A percentile compares a stretch with the other conserved stretches of the same genome.
These are phyloP conservation scores for Temnothorax rugatulus DNA, from an alignment of 2,888 invertebrate species.

Conservation along the genomic window DNA sequence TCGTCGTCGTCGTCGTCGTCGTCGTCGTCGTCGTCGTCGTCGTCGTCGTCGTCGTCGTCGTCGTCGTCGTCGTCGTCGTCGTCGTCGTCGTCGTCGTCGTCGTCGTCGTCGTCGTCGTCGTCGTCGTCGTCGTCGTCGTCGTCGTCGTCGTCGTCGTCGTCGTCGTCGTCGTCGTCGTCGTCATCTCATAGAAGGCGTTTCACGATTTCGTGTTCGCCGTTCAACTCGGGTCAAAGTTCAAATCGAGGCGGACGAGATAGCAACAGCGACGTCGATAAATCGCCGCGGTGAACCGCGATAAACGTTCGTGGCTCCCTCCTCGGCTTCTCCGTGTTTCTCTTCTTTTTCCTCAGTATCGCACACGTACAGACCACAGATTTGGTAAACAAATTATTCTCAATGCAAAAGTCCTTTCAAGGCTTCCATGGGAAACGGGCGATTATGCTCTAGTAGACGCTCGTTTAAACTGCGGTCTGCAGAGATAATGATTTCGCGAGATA, in stretches of 20 bases:
- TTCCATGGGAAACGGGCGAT: constrained; percentile 64
- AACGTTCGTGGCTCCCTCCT: constrained; percentile 67
- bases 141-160: constrained; percentile 11
- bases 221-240: constrained; percentile 74
- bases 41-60: not conserved
- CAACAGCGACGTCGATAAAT: constrained; percentile 75
- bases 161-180: constrained; percentile 34
- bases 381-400: constrained; percentile 76
- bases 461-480: constrained; percentile 65
- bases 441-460: constrained; percentile 64
- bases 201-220: constrained; percentile 70
- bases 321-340: constrained; percentile 63
- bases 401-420: constrained; percentile 61
- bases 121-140: not conserved
- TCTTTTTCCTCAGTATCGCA: constrained; percentile 64
- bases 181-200: constrained; percentile 63
- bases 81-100: not conserved
- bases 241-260: constrained; percentile 76
- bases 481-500: constrained; percentile 71
- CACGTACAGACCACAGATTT: constrained; percentile 72
- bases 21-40: not conserved
- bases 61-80: not conserved
- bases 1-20: not conserved
- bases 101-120: not conserved
- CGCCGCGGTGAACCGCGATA: constrained; percentile 74